These are phyloP conservation scores for Notechis scutatus DNA, from an alignment of 2,113 vertebrate genomes.

Conservation along the genomic window DNA sequence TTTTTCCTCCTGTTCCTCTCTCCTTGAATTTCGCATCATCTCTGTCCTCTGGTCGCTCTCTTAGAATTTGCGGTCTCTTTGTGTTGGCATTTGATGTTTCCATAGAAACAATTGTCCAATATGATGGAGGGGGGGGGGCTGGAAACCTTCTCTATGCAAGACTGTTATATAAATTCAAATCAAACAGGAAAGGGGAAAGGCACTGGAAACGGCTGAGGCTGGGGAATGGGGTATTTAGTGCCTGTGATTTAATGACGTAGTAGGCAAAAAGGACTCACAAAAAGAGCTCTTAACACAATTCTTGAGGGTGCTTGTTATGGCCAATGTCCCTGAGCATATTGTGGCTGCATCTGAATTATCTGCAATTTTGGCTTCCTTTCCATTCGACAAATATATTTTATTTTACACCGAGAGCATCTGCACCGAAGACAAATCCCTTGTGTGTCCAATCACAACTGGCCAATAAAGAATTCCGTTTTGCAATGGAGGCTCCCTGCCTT, in stretches of 20 bases:
- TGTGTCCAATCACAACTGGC: no score
- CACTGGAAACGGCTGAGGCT: neutral
- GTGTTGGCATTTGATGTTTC: constrained; percentile 30
- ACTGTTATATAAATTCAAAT: neutral
- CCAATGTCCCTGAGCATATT: neutral
- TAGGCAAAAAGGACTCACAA: constrained; percentile 10
- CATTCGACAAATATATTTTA: neutral
- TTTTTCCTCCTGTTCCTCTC: neutral
- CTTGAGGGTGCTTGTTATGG: neutral
- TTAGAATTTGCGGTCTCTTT: constrained; percentile 33
- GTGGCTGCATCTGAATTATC: rapidly evolving
- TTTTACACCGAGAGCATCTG: no score
- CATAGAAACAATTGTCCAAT: constrained; percentile 39
- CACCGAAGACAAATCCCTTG: no score
- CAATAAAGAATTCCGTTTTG: no score
- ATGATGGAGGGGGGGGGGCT: neutral
- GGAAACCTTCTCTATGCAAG: neutral
- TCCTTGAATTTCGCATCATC: neutral
- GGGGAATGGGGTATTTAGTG: neutral
- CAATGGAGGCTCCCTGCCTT: no score
- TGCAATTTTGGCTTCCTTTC: neutral
- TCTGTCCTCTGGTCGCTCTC: neutral
- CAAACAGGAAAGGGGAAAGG: neutral
- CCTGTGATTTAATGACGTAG: neutral
- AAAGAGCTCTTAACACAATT: neutral